Evolutionary conservation across 1,140 invertebrate species (phyloP), one percentile per base, ranked within the genome.

Genomic region (Yoshiicerus persimilis): DNA sequence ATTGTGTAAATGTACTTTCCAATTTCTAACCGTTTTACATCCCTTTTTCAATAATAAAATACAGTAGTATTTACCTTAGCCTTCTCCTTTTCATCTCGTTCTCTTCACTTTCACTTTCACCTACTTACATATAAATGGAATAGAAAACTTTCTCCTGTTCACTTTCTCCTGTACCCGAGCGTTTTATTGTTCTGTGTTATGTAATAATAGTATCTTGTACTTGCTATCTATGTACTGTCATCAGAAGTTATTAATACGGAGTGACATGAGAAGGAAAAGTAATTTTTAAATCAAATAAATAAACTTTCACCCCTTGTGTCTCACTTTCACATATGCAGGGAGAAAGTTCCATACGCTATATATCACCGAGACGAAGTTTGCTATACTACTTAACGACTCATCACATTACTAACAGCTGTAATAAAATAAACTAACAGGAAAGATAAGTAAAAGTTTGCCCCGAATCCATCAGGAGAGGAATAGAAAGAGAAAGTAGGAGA

Each of bases 371-470:
- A 47, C 16, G 0, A 56, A 56, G 13, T 20, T 5, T 16, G n/a
- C 20, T 41, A 41, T 41, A 41, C 9, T 56, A n/a, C 3, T 56
- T 56, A 56, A 56, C 47, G 20, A 56, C 47, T 56, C 47, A 56
- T 56, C 47, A 56, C 47, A 56, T 56, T 56, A 47, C 16, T 8
- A 39, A 39, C 38, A 39, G 4, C 20, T 38, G 30, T 80, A 38
- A 80, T 80, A 38, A 34, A 80, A 80, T 80, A 34, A 80, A 34
- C 27, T 23, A 38, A 38, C 20, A 38, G 75, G 9, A 32, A 20
- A 80, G 30, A 80, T 80, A 80, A 38, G 70, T 34, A 75, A 75
- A 75, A 75, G 75, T 80, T 80, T 80, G 75, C 20, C 75, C 75
- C 34, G 32, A 20, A 80, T 80, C 75, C 75, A 34, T 80, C 75